Conservation (phyloP, 2,888 invertebrate species). For the Ernsta delagoae region DNA sequence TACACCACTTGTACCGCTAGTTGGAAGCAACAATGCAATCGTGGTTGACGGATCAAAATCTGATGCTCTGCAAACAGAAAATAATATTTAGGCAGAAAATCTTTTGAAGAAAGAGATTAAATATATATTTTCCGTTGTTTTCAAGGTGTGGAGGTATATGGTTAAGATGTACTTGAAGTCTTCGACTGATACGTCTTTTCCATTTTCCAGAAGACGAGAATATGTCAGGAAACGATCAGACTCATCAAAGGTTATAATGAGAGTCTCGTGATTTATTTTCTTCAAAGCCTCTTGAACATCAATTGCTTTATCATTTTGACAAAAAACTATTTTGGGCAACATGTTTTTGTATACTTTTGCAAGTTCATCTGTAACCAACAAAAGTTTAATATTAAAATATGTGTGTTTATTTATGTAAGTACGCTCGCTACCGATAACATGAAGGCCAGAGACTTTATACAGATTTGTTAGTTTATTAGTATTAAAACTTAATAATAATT, state of each 20-base stretch:
- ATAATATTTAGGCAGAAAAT: constrained; percentile 16
- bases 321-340: constrained; percentile 66
- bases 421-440: too few relatives aligned
- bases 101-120: too few relatives aligned
- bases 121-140: too few relatives aligned
- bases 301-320: constrained; percentile 59
- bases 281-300: constrained; percentile 55
- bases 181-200: constrained; percentile 49
- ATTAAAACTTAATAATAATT: too few relatives aligned
- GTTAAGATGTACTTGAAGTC: constrained; percentile 58
- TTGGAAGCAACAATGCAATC: constrained; percentile 57
- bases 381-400: too few relatives aligned
- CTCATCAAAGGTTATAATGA: constrained; percentile 61
- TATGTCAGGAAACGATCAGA: constrained; percentile 56
- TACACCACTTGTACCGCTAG: constrained; percentile 69
- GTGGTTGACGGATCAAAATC: constrained; percentile 47
- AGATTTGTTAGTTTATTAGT: too few relatives aligned
- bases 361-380: too few relatives aligned
- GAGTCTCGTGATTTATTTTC: constrained; percentile 47
- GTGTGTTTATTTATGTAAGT: too few relatives aligned
- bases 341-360: too few relatives aligned
- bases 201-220: constrained; percentile 55
- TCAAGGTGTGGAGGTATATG: too few relatives aligned
- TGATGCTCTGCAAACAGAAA: constrained; percentile 49
- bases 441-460: too few relatives aligned